phyloP scores from a whole-genome alignment of 2,797 vertebrate species.

The Zalophus californianus region DNA sequence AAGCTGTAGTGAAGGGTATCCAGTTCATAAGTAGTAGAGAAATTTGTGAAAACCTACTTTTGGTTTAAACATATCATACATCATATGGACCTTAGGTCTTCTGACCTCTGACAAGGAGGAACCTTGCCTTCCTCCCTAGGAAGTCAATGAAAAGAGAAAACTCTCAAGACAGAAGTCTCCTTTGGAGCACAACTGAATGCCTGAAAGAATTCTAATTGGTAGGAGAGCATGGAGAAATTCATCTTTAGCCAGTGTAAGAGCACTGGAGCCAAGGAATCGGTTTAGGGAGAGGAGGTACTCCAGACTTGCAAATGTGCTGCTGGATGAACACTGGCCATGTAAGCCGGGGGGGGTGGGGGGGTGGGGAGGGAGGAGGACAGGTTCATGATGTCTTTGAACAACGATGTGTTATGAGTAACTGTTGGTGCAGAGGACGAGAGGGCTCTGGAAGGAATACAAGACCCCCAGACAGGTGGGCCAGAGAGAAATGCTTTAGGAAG shows the following conservation, averaged over 20 bases:
- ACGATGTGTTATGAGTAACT: neutral
- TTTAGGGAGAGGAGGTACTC: neutral
- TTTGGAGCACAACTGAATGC: conserved; percentile 86
- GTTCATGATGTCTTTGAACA: neutral
- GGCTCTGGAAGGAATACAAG: neutral
- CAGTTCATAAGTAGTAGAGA: neutral
- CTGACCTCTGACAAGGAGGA: conserved; percentile 18
- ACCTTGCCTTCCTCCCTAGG: conserved; percentile 72
- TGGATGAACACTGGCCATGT: neutral
- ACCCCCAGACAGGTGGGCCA: neutral
- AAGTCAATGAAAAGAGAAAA: conserved; percentile 88
- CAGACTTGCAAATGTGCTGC: neutral
- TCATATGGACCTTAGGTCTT: neutral
- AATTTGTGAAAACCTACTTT: neutral
- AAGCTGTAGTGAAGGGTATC: neutral
- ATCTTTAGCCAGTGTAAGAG: conserved; percentile 91
- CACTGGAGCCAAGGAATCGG: neutral
- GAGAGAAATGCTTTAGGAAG: neutral
- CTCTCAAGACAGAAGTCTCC: conserved; percentile 88
- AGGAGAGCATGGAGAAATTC: conserved; percentile 91
- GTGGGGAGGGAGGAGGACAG: neutral
- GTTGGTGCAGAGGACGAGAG: neutral
- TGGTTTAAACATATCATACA: neutral
- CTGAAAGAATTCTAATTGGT: conserved; percentile 87
- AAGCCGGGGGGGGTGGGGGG: no score